Evolutionary conservation across 2,797 vertebrate genomes (phyloP).

Genomic region (Parauchenoglanis ngamensis): DNA sequence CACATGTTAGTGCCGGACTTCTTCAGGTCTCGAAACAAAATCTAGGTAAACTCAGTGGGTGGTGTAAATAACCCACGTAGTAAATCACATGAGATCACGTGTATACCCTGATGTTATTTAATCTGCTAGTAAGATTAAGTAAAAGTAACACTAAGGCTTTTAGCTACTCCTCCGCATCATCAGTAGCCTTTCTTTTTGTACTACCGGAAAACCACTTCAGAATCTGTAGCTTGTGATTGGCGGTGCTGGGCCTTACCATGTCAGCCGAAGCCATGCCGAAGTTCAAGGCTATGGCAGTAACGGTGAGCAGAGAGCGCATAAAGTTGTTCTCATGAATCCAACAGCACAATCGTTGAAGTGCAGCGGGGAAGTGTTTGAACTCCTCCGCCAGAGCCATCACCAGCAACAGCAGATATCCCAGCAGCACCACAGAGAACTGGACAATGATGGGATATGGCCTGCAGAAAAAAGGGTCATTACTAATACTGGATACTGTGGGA

Average conservation of each 20-base stretch:
- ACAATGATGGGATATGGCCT: constrained; percentile 66
- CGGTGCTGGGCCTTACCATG: constrained; percentile 66
- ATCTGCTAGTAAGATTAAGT: too few species aligned
- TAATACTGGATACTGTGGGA: not conserved
- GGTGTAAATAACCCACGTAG: too few species aligned
- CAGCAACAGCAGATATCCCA: constrained; percentile 72
- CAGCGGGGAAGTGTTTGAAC: constrained; percentile 66
- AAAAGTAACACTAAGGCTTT: not conserved
- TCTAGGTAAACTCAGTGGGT: too few species aligned
- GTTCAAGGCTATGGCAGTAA: constrained; percentile 72
- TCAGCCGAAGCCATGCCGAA: constrained; percentile 70
- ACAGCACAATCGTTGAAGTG: constrained; percentile 72
- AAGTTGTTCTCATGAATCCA: constrained; percentile 80
- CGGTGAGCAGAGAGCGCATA: constrained; percentile 73
- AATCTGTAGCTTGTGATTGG: not conserved
- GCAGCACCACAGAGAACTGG: constrained; percentile 71
- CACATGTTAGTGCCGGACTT: too few species aligned
- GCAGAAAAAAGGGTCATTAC: not conserved
- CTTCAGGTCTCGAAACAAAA: too few species aligned
- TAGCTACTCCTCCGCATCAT: not conserved
- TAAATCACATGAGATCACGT: too few species aligned
- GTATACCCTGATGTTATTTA: too few species aligned
- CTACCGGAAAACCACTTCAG: not conserved
- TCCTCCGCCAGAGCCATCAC: constrained; percentile 74
- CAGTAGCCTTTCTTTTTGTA: not conserved